phyloP scores from a whole-genome alignment of 2,797 vertebrate species.

The Ispidina lecontei region DNA sequence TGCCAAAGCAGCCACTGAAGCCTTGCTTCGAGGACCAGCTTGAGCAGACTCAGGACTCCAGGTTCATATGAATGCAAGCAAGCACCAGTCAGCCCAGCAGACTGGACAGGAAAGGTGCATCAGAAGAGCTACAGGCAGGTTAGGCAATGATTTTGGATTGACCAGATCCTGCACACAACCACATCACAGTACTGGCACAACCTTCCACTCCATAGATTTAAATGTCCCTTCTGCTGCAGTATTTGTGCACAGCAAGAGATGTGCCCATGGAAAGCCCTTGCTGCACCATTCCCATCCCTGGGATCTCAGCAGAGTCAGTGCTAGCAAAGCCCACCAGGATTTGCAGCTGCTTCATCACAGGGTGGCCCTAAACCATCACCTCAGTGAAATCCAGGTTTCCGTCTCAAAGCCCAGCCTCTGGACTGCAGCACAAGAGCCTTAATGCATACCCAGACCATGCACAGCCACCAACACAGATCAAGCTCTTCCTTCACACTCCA shows the following conservation, averaged over 20 bases:
- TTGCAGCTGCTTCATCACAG: accelerated
- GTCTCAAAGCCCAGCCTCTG: neutral
- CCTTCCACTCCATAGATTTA: neutral
- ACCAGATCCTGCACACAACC: neutral
- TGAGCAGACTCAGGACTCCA: accelerated
- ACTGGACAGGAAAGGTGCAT: neutral
- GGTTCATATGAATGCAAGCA: neutral
- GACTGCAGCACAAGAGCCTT: neutral
- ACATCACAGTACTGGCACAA: accelerated
- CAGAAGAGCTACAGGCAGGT: neutral
- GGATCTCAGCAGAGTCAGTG: neutral
- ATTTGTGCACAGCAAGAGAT: accelerated
- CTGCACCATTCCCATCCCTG: accelerated
- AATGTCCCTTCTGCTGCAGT: accelerated
- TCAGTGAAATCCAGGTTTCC: accelerated
- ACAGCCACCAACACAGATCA: neutral
- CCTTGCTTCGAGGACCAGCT: neutral
- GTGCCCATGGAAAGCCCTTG: neutral
- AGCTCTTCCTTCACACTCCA: neutral
- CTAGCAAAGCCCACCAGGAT: neutral
- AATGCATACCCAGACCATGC: accelerated
- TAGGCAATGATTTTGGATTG: accelerated
- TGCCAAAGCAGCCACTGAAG: neutral
- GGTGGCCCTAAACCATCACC: neutral
- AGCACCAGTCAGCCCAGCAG: neutral